Base-by-base conservation (phyloP, 2,113 vertebrate genomes). In the Aramus guarauna region DNA sequence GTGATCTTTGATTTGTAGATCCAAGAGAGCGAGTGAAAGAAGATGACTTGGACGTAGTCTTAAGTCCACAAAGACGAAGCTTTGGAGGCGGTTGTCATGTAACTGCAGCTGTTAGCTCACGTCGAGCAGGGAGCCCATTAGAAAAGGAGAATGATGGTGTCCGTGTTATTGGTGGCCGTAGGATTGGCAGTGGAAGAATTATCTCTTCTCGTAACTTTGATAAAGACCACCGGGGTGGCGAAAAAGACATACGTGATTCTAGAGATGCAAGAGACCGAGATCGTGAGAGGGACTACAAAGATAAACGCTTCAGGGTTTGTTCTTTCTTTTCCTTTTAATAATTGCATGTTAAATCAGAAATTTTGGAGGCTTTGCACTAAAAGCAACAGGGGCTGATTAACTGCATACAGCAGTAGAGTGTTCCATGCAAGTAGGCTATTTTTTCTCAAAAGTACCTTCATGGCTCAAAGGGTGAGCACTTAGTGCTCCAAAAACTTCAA, bases 71-170 rank as follows among this genome's bases (percentile, higher is more conserved):
- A 92, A 98, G 99, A 59, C 98, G 99, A n/a, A 99, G 99, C 95
- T 99, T 99, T 93, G 99, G 99, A 16, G 98, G 99, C 5, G 99
- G 99, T 90, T 99, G 99, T 73, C 99, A 99, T 2, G 99, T 99
- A 41, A 98, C 97, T 1, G 98, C 98, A 5, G 97, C 98, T 0
- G 87, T 98, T 12, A 98, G 98, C 56, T 96, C 98, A n/a, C 99
- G 99, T 4, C 98, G 98, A 43, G 98, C 99, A 2, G 98, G 99
- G 72, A 99, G 99, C 96, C 99, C 99, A 0, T 67, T 99, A 90
- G 99, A 99, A 41, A 99, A 99, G 92, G 99, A 99, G 86, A 98
- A 98, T 7, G 99, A 99, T 66, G 99, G 98, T 5, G 98, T 99
- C 15, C 99, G 99, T 15, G 93, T 99, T 11, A 98, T 99, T 12